phyloP scores from a whole-genome alignment of 2,888 invertebrate genomes.

The Drosophila seclusa region DNA sequence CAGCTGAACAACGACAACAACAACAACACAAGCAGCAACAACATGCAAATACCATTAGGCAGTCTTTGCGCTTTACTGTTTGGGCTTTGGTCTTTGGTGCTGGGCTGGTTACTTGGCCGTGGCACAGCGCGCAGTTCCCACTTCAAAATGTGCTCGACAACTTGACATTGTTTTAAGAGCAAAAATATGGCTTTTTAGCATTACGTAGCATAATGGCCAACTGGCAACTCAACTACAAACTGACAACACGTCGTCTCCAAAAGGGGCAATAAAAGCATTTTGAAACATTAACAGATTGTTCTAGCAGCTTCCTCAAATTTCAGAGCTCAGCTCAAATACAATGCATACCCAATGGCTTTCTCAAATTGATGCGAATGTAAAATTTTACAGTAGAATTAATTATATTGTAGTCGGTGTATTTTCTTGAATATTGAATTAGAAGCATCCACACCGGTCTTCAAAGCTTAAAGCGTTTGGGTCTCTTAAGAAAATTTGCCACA shows the following conservation, averaged over 20 bases:
- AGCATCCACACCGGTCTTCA: neutral
- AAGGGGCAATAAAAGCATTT: slow-evolving; percentile 42
- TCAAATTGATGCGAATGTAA: slow-evolving; percentile 16
- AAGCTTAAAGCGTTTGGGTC: slow-evolving; percentile 21
- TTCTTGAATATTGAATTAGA: neutral
- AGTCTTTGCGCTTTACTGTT: slow-evolving; percentile 37
- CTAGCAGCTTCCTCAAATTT: slow-evolving; percentile 4
- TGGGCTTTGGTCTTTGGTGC: slow-evolving; percentile 10
- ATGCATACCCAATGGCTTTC: neutral
- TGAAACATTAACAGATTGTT: slow-evolving; percentile 27
- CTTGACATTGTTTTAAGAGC: slow-evolving; percentile 80
- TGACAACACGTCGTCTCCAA: slow-evolving; percentile 38
- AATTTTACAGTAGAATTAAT: slow-evolving; percentile 31
- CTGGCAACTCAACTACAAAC: slow-evolving; percentile 22
- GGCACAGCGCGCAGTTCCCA: slow-evolving; percentile 46
- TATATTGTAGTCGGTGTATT: neutral
- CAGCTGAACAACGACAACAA: slow-evolving; percentile 44
- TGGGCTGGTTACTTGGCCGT: slow-evolving; percentile 39
- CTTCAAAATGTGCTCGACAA: slow-evolving; percentile 71
- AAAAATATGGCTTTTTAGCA: slow-evolving; percentile 73
- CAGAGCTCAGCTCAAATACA: neutral
- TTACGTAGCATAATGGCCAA: slow-evolving; percentile 43
- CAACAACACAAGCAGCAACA: slow-evolving; percentile 59
- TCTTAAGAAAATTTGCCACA: slow-evolving; percentile 20
- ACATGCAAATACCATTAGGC: slow-evolving; percentile 75